Evolutionary conservation across 2,113 vertebrate species (phyloP).

Genomic region (Myanophis thanlyinensis): DNA sequence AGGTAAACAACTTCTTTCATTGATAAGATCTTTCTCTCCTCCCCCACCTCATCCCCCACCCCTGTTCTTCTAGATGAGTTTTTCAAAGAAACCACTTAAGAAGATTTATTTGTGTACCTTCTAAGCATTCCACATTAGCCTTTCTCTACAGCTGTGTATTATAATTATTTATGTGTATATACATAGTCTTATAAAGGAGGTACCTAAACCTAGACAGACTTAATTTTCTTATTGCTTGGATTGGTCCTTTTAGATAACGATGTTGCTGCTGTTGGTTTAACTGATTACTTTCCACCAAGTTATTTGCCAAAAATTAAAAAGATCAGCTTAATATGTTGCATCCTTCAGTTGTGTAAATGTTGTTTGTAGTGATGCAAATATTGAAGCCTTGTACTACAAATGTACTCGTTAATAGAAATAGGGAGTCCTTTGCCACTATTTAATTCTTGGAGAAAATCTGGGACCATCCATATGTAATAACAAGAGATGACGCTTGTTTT

Average conservation of each 20-base stretch:
- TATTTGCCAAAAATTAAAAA: constrained; percentile 42
- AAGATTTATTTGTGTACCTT: constrained; percentile 46
- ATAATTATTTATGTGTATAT: constrained; percentile 16
- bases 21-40: constrained; percentile 67
- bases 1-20: constrained; percentile 70
- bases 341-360: not conserved
- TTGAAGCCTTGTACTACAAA: not conserved
- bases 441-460: not conserved
- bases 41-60: constrained; percentile 15
- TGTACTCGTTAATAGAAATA: not conserved
- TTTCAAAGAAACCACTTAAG: constrained; percentile 59
- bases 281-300: constrained; percentile 35
- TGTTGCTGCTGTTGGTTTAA: constrained; percentile 24
- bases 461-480: not conserved
- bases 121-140: constrained; percentile 38
- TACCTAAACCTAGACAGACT: constrained; percentile 35
- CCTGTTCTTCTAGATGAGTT: constrained; percentile 62
- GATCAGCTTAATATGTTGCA: constrained; percentile 13
- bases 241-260: constrained; percentile 34
- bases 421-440: not conserved
- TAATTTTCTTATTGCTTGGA: constrained; percentile 32
- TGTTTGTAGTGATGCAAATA: not conserved
- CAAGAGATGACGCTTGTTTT: not conserved
- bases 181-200: not conserved
- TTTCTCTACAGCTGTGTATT: constrained; percentile 33